Percentiles rank a stretch among this genome's conserved stretches.
phyloP scores from a whole-genome alignment of 2,888 invertebrate genomes.

The Lasioglossum leucozonium region DNA sequence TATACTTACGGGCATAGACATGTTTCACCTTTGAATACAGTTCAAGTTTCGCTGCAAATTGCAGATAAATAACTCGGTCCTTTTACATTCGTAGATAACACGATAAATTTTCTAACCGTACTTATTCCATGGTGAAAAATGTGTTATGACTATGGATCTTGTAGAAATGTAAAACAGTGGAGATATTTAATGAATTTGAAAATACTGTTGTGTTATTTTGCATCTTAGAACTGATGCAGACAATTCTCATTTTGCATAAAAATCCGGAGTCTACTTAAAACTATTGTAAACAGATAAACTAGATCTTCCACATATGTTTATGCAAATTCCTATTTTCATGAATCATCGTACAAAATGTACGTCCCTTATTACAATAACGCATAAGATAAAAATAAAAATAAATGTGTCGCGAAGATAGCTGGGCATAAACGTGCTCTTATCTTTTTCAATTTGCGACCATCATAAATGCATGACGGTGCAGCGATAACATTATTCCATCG shows the following conservation, averaged over 20 bases:
- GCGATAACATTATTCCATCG: neutral
- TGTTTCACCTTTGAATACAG: neutral
- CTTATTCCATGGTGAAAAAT: neutral
- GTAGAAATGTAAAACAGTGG: no score
- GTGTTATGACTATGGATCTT: no score
- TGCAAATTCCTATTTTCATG: neutral
- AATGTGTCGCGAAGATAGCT: conserved; percentile 26
- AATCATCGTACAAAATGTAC: neutral
- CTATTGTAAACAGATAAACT: neutral
- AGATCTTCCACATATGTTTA: neutral
- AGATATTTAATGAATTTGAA: neutral
- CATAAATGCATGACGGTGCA: neutral
- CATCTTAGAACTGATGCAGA: no score
- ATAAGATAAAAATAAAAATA: neutral
- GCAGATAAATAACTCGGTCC: neutral
- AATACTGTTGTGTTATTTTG: neutral
- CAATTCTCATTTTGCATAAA: no score
- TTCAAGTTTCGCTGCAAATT: neutral
- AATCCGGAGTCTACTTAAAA: neutral
- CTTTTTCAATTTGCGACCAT: neutral
- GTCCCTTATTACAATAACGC: neutral
- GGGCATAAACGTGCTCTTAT: neutral
- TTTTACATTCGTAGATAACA: neutral
- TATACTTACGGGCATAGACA: no score
- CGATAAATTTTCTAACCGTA: no score